Conservation (phyloP, 2,113 vertebrate genomes). For the Ophthalmolycus amberensis region DNA sequence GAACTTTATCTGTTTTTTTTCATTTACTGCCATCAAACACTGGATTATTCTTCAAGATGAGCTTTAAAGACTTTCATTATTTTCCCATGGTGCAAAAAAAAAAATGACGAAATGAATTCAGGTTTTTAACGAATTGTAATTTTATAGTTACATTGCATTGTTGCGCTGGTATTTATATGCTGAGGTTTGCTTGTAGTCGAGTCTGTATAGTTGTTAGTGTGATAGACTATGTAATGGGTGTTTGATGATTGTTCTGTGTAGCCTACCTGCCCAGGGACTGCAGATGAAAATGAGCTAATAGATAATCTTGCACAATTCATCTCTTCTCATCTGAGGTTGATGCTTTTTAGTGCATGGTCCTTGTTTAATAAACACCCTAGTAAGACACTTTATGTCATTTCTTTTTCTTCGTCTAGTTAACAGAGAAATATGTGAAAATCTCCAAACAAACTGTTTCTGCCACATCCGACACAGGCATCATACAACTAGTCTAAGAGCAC, state of each 20-base stretch:
- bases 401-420: background rate
- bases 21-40: background rate
- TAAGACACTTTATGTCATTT: background rate
- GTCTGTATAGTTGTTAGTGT: background rate
- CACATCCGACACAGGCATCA: background rate
- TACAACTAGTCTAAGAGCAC: conserved; percentile 2
- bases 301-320: background rate
- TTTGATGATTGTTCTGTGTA: background rate
- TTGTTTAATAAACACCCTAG: background rate
- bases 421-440: conserved; percentile 1
- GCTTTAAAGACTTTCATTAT: background rate
- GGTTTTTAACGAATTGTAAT: background rate
- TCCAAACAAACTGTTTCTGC: background rate
- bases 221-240: background rate
- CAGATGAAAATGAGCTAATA: background rate
- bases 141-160: background rate
- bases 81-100: background rate
- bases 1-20: background rate
- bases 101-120: background rate
- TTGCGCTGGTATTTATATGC: background rate
- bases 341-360: background rate
- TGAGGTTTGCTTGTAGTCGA: background rate
- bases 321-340: background rate
- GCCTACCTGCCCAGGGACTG: background rate
- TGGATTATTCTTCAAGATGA: background rate